phyloP scores from a whole-genome alignment of 2,113 vertebrate species.

The Physeter macrocephalus region DNA sequence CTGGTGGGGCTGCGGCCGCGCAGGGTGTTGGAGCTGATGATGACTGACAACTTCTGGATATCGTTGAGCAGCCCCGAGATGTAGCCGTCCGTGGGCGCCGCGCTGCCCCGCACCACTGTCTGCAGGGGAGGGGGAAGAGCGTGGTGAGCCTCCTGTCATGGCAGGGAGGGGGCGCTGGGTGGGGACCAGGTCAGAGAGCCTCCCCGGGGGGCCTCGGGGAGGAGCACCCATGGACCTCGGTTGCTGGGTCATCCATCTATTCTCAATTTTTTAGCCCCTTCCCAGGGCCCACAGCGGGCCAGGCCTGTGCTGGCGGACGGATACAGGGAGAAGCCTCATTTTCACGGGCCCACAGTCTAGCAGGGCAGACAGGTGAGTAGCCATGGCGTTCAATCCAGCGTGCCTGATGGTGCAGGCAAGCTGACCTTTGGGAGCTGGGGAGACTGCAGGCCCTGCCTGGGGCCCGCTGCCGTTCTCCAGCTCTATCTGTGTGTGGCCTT shows the following conservation, averaged over 20 bases:
- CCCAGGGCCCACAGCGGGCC: background rate
- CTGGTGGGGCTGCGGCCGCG: constrained; percentile 91
- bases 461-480: background rate
- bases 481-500: background rate
- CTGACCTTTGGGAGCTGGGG: background rate
- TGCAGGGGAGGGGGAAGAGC: constrained; percentile 64
- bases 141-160: accelerated
- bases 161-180: background rate
- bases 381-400: background rate
- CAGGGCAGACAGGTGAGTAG: too few species aligned
- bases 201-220: background rate
- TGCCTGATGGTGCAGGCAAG: background rate
- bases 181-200: background rate
- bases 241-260: background rate
- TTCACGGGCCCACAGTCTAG: background rate
- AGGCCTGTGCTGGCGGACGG: background rate
- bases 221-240: background rate
- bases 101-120: constrained; percentile 96
- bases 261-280: background rate
- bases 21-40: constrained; percentile 96
- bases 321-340: background rate
- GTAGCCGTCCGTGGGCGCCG: constrained; percentile 90
- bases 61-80: constrained; percentile 94
- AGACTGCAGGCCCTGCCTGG: background rate
- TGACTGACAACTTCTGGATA: constrained; percentile 95